Conservation (phyloP, 92 coral and sea anemone species). For the Umimayanthus kanabou region DNA sequence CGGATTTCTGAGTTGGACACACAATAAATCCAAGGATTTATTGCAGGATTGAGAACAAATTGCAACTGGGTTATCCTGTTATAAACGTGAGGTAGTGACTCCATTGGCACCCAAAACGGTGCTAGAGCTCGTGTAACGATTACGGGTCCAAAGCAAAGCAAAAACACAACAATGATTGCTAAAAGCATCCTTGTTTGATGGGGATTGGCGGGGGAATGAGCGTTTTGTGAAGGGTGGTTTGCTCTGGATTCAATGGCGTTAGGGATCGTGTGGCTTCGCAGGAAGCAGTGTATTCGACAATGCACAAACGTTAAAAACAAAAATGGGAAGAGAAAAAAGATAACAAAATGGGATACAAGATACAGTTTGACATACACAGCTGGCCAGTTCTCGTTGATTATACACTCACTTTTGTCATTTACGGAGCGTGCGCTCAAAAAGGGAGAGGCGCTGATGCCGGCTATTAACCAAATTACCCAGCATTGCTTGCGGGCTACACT, state of each 20-base stretch:
- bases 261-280: not conserved
- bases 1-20: slow-evolving; percentile 5
- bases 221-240: not conserved
- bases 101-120: not conserved
- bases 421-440: slow-evolving; percentile 11
- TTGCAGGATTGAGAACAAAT: not conserved
- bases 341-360: not conserved
- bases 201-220: not conserved
- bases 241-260: not conserved
- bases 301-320: too few relatives aligned
- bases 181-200: slow-evolving; percentile 1
- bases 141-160: not conserved
- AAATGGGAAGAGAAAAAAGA: not conserved
- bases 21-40: slow-evolving; percentile 1
- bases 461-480: slow-evolving; percentile 14
- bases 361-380: not conserved
- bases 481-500: not conserved
- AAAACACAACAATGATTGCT: not conserved
- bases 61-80: not conserved
- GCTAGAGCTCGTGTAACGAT: not conserved
- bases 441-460: not conserved
- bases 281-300: not conserved
- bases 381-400: not conserved
- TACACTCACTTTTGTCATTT: not conserved
- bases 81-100: not conserved